Percentiles rank a stretch among this genome's conserved stretches.
phyloP scores from a whole-genome alignment of 2,888 invertebrate genomes.

The Mechanitis mazaeus region DNA sequence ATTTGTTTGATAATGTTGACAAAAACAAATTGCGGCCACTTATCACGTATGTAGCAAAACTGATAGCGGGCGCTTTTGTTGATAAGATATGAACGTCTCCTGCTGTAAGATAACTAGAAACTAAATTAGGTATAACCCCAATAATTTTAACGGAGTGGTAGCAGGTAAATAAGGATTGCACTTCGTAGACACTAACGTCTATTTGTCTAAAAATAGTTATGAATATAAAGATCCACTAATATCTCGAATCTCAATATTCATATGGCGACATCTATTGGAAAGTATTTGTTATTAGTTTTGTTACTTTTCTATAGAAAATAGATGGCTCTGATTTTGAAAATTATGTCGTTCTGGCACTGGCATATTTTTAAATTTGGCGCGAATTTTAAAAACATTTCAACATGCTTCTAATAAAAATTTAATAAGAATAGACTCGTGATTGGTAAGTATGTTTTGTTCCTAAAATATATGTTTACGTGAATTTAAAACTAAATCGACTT shows the following conservation, averaged over 20 bases:
- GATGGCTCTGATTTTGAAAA: slow-evolving; percentile 19
- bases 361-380: neutral
- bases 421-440: too few relatives aligned
- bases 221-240: too few relatives aligned
- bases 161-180: too few relatives aligned
- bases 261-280: slow-evolving; percentile 25
- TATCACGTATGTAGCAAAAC: slow-evolving; percentile 8
- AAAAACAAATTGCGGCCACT: slow-evolving; percentile 45
- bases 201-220: too few relatives aligned
- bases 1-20: slow-evolving; percentile 39
- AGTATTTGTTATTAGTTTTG: slow-evolving; percentile 17
- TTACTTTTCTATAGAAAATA: slow-evolving; percentile 3
- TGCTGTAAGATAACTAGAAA: neutral
- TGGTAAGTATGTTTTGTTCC: too few relatives aligned
- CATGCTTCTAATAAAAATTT: too few relatives aligned
- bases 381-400: slow-evolving; percentile 7
- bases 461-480: too few relatives aligned
- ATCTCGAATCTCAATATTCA: too few relatives aligned
- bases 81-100: slow-evolving; percentile 19
- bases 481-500: too few relatives aligned
- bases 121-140: too few relatives aligned
- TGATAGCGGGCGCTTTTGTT: slow-evolving; percentile 36
- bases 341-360: neutral
- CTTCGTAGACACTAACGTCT: too few relatives aligned
- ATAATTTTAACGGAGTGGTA: too few relatives aligned